These are phyloP conservation scores for Stegana nigrithorax DNA, from an alignment of 2,888 invertebrate species.

Conservation along the genomic window DNA sequence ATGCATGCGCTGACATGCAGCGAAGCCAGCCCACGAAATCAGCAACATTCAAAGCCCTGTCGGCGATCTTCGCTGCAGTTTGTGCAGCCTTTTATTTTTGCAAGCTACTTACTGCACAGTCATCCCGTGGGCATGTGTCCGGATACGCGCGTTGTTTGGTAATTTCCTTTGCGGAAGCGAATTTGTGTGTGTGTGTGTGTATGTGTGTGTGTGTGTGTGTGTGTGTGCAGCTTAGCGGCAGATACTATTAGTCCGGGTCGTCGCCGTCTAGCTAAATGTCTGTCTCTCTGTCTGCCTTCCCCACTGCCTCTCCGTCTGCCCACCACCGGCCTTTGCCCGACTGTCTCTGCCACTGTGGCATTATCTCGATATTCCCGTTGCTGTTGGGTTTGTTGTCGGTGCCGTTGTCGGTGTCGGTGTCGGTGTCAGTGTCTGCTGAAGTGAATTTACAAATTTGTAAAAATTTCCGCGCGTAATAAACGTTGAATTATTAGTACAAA, in stretches of 20 bases:
- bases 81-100: background rate
- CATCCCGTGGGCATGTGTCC: conserved; percentile 27
- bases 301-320: too few species aligned
- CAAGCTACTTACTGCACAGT: conserved; percentile 3
- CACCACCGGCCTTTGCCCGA: too few species aligned
- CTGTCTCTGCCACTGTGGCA: too few species aligned
- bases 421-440: background rate
- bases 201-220: background rate
- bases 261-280: conserved; percentile 5
- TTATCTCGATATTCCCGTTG: too few species aligned
- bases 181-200: conserved; percentile 32
- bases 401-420: background rate
- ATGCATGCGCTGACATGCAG: background rate
- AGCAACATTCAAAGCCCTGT: conserved; percentile 9
- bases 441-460: conserved; percentile 37
- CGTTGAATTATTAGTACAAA: conserved; percentile 15
- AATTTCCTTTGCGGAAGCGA: conserved; percentile 55
- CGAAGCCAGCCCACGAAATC: conserved; percentile 2
- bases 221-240: background rate
- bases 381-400: too few species aligned
- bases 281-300: conserved; percentile 1
- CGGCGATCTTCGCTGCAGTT: conserved; percentile 12
- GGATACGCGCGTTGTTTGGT: conserved; percentile 47
- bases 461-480: conserved; percentile 39
- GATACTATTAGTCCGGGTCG: background rate